Conservation (phyloP, 2,113 vertebrate genomes). For the Brachirus orientalis region DNA sequence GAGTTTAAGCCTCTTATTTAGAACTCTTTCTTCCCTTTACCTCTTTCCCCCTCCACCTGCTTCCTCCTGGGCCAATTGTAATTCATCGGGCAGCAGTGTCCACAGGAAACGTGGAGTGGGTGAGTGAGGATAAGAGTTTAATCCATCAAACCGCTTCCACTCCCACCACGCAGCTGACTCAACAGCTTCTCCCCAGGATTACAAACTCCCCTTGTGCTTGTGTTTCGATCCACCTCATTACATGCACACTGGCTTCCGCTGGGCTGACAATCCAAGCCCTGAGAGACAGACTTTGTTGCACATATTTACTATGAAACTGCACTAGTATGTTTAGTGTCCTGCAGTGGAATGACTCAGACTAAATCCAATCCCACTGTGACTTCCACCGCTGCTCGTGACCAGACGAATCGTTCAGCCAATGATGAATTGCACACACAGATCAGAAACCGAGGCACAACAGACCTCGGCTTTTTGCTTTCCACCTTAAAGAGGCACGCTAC, state of each 20-base stretch:
- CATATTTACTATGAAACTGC: conserved; percentile 21
- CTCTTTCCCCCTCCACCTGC: conserved; percentile 6
- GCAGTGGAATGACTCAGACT: conserved; percentile 34
- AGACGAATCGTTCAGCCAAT: conserved; percentile 20
- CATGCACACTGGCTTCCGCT: conserved; percentile 18
- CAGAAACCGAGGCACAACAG: conserved; percentile 10
- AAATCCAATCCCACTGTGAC: conserved; percentile 18
- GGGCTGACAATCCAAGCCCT: conserved; percentile 9
- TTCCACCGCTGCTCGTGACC: conserved; percentile 25
- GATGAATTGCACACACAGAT: conserved; percentile 20
- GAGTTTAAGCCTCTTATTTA: conserved; percentile 41
- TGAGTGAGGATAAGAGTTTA: conserved; percentile 73
- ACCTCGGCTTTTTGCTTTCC: conserved; percentile 23
- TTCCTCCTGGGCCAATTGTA: conserved; percentile 53
- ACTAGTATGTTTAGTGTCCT: conserved; percentile 14
- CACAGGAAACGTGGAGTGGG: conserved; percentile 48
- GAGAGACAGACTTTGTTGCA: conserved; percentile 13
- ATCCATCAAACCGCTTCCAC: conserved; percentile 74
- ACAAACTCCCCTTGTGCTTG: conserved; percentile 33
- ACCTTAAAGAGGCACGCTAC: neutral
- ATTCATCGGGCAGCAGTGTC: conserved; percentile 57
- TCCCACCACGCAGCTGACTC: conserved; percentile 68
- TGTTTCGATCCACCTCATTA: conserved; percentile 22
- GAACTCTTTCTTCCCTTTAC: conserved; percentile 37
- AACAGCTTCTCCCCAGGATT: conserved; percentile 65